phyloP scores from a whole-genome alignment of 1,140 invertebrate species.

The Rhagoletis pomonella region DNA sequence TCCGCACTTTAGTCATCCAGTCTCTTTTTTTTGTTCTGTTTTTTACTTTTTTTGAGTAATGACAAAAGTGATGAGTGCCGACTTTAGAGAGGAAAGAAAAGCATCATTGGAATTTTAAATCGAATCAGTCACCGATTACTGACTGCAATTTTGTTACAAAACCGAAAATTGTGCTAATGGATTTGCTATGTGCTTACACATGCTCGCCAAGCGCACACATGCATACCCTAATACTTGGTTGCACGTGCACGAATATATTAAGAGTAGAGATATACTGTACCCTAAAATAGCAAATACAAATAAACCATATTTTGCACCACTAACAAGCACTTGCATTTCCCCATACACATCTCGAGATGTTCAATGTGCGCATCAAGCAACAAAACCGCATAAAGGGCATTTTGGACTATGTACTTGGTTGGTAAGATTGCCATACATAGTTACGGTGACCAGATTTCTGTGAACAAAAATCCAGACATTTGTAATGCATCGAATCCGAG shows the following conservation, averaged over 20 bases:
- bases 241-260: neutral
- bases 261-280: neutral
- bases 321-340: neutral
- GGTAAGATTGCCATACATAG: neutral
- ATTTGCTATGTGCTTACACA: constrained; percentile 41
- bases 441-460: too few relatives aligned
- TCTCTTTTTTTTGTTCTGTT: neutral
- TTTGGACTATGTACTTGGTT: neutral
- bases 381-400: constrained; percentile 5
- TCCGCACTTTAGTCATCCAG: neutral
- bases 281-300: neutral
- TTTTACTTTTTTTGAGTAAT: neutral
- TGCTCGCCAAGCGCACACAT: neutral
- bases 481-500: too few relatives aligned
- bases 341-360: neutral
- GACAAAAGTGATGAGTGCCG: neutral
- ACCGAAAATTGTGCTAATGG: constrained; percentile 49
- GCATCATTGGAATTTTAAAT: constrained; percentile 45
- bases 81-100: neutral
- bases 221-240: neutral
- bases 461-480: too few relatives aligned
- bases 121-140: constrained; percentile 48
- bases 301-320: constrained; percentile 6
- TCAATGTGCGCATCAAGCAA: neutral
- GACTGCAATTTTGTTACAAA: constrained; percentile 7